Conservation (phyloP, 2,888 invertebrate genomes). For the Meteorus cinctellus region DNA sequence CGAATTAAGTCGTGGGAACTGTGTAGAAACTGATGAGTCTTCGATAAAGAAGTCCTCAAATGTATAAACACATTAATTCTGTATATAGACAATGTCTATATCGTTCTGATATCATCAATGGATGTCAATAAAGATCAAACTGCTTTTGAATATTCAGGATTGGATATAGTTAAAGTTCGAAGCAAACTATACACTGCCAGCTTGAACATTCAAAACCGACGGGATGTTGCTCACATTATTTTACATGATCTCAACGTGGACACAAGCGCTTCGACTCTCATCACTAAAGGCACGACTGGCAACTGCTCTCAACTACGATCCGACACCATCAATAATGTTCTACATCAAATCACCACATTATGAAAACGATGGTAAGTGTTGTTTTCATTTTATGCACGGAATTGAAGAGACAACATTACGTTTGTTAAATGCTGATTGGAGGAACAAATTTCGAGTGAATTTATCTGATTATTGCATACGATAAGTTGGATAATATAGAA, state of each 20-base stretch:
- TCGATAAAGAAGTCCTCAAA: no score
- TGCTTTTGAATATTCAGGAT: background rate
- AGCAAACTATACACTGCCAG: background rate
- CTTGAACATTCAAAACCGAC: background rate
- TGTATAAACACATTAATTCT: no score
- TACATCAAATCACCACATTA: constrained; percentile 57
- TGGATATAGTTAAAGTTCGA: background rate
- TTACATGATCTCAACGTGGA: constrained; percentile 88
- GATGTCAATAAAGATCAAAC: no score
- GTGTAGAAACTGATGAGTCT: no score
- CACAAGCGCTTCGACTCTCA: constrained; percentile 86
- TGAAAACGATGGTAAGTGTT: constrained; percentile 61
- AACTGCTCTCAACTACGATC: constrained; percentile 55
- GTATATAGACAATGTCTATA: no score
- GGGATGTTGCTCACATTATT: constrained; percentile 85
- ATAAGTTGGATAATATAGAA: no score
- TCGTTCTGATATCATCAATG: no score
- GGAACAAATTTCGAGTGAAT: no score
- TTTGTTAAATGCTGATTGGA: no score
- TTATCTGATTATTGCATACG: no score
- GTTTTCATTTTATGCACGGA: background rate
- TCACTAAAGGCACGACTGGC: constrained; percentile 81
- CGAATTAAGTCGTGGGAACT: no score
- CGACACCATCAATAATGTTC: constrained; percentile 65
- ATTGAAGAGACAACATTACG: no score